Evolutionary conservation across 92 coral and sea anemone genomes (phyloP), one percentile per base, ranked within the genome.

Genomic region (Epizoanthus scotinus): DNA sequence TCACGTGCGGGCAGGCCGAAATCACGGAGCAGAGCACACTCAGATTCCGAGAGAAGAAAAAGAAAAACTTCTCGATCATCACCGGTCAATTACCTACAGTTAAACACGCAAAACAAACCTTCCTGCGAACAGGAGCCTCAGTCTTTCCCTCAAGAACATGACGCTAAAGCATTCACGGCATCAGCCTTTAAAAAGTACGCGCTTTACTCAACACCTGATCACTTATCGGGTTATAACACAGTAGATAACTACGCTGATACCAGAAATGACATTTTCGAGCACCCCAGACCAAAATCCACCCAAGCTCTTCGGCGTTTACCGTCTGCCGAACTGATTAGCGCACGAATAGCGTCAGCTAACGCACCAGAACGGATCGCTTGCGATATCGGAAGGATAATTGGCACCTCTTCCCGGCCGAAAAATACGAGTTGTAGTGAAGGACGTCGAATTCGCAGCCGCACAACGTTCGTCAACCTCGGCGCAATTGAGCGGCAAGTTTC

Each of bases 301-400:
- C 85, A 72, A 40, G 70, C 80, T 73, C 55, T 82, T 26, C 87
- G 83, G 75, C 88, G 85, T 44, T 67, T 87, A 1, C 70, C 77
- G 21, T 66, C 86, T 9, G 69, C 79, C 24, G 90, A 83, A 29
- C 14, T 67, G 42, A 78, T 90, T 28, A 83, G 89, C 63, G 93
- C 89, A 19, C 81, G 96, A 60, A 89, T 86, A 31, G 83, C 93
- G 34, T 91, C 96, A 12, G 96, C 96, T 25, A 84, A 59, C 49
- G 84, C 85, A 17, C 71, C 88, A n/a, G 83, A 83, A 1, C 80
- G 96, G 49, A 71, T 91, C 31, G 72, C 89, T 2, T 89, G 96
- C 21, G 82, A 78, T n/a, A 79, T 90, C 15, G 52, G 83, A 12
- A 75, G 86, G 50, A 55, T 90, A 17, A 77, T 84, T 1, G 78